A percentile compares a stretch with the other conserved stretches of the same genome.
Conservation (phyloP, 2,113 vertebrate species). For the Phycodurus eques region DNA sequence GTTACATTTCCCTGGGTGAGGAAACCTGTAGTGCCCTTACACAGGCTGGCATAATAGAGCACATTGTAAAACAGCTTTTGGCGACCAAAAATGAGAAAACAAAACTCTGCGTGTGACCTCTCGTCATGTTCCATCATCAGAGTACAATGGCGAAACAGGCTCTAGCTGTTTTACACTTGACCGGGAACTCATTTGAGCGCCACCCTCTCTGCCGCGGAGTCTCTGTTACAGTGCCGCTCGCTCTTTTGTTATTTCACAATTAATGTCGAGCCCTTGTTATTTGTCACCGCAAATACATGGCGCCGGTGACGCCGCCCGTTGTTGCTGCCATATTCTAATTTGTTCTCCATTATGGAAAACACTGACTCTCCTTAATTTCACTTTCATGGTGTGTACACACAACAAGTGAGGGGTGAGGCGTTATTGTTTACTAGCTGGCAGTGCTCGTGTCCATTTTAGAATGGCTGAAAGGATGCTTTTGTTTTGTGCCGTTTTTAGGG, state of each 20-base stretch:
- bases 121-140: constrained; percentile 64
- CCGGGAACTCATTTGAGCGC: constrained; percentile 60
- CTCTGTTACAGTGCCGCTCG: constrained; percentile 56
- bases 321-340: constrained; percentile 78
- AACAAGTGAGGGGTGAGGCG: constrained; percentile 67
- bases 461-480: constrained; percentile 26
- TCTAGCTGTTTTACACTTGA: constrained; percentile 65
- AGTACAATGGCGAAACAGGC: constrained; percentile 53
- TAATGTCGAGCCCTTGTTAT: constrained; percentile 77
- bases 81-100: constrained; percentile 34
- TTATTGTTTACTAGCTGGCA: constrained; percentile 64
- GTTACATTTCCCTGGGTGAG: neutral
- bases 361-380: constrained; percentile 74
- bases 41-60: neutral
- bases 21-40: neutral
- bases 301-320: constrained; percentile 54
- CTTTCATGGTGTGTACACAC: constrained; percentile 74
- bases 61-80: constrained; percentile 51
- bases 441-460: constrained; percentile 51
- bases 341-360: constrained; percentile 78
- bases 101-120: constrained; percentile 50
- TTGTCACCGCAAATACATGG: constrained; percentile 71
- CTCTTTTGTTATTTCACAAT: constrained; percentile 75
- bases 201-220: constrained; percentile 49
- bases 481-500: constrained; percentile 11